Evolutionary conservation across 2,888 invertebrate species (phyloP), one percentile per base, ranked within the genome.

Genomic region (Eilema depressum): DNA sequence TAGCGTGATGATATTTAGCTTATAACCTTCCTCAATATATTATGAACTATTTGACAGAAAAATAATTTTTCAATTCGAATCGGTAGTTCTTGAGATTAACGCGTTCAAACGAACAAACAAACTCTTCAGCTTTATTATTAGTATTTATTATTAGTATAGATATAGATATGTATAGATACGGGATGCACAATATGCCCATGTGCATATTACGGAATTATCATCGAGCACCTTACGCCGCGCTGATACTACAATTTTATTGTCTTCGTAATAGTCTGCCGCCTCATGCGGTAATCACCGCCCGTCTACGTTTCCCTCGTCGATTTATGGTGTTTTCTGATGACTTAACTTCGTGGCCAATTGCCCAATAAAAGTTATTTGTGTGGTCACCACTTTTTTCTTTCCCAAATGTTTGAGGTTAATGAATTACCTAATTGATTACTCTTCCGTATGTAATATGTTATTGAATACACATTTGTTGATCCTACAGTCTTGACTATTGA

Each of bases 341-440:
- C 91, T 91, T 91, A 92, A 92, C 91, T 91, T 89, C 83, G 88
- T 89, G 89, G 88, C 89, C 87, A 92, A 92, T 91, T 88, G 91
- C 91, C 88, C 91, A 87, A 93, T 93, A 92, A 93, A 93, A 91
- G 91, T 89, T 92, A 93, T 93, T 93, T 92, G 92, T 91, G 89
- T 84, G 82, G 76, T 79, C 84, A 79, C 84, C 81, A 86, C 88
- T 86, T 88, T 83, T 86, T 76, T 74, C 75, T 25, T 23, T 41
- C 17, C 62, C 25, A 26, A 60, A 26, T 60, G n/a, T 23, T 60
- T 23, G 20, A 28, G 17, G 61, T 30, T 61, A 61, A 61, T 37
- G 33, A 37, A 60, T 28, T 28, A 60, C 60, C 26, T 28, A 20
- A 26, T 30, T 62, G 30, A 30, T 37, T 62, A 62, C 33, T 14